Evolutionary conservation across 2,113 vertebrate species (phyloP).

Genomic region (Onychostruthus taczanowskii): DNA sequence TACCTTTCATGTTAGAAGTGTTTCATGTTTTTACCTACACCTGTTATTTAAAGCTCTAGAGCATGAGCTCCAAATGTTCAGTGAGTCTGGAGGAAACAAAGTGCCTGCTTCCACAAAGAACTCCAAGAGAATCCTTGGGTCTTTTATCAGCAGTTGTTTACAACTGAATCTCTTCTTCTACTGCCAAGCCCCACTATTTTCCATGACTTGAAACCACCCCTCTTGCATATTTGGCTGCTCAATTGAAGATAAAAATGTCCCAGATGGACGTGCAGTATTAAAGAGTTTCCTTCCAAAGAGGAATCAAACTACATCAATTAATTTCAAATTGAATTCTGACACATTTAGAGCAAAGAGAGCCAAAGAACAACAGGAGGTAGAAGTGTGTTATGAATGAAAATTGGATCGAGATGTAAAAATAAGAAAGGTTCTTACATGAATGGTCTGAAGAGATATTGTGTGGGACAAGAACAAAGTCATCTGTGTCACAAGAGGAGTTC

Average conservation of each 20-base stretch:
- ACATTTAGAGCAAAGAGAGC: neutral
- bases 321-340: neutral
- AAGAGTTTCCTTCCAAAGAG: neutral
- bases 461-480: constrained; percentile 96
- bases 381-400: neutral
- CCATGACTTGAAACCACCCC: neutral
- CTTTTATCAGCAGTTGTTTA: constrained; percentile 7
- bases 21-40: neutral
- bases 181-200: neutral
- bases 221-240: neutral
- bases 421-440: constrained; percentile 78
- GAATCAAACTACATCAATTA: neutral
- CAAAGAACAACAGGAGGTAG: neutral
- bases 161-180: neutral
- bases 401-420: neutral
- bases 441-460: constrained; percentile 89
- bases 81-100: neutral
- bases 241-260: neutral
- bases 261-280: neutral
- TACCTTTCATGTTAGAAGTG: neutral
- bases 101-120: neutral
- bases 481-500: constrained; percentile 94
- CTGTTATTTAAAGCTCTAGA: neutral
- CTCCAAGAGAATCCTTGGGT: neutral
- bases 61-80: neutral